Conservation (phyloP, 1,140 invertebrate species). For the Conopomorpha cramerella region DNA sequence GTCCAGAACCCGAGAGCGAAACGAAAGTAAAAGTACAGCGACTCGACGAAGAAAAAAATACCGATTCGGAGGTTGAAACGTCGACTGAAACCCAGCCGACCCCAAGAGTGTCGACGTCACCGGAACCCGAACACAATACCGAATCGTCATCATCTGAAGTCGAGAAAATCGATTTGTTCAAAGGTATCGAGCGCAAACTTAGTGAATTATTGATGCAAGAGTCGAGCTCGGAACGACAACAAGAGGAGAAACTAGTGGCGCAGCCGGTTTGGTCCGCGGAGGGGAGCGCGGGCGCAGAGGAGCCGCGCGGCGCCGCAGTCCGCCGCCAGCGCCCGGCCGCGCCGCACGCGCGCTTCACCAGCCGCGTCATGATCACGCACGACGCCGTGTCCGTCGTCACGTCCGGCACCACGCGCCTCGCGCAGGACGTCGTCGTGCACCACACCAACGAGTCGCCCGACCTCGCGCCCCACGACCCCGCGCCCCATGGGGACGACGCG, state of each 20-base stretch:
- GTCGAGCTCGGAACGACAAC: slow-evolving; percentile 44
- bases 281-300: slow-evolving; percentile 57
- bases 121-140: slow-evolving; percentile 22
- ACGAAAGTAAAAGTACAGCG: slow-evolving; percentile 46
- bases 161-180: slow-evolving; percentile 56
- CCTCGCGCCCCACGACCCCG: slow-evolving; percentile 36
- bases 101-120: slow-evolving; percentile 23
- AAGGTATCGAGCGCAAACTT: slow-evolving; percentile 58
- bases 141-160: slow-evolving; percentile 12
- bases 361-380: slow-evolving; percentile 85
- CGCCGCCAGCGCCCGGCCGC: slow-evolving; percentile 55
- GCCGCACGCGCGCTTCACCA: slow-evolving; percentile 75
- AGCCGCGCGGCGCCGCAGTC: slow-evolving; percentile 46
- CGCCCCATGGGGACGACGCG: slow-evolving; percentile 24
- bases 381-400: slow-evolving; percentile 74
- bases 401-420: slow-evolving; percentile 71
- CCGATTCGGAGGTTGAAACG: too few species aligned
- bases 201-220: slow-evolving; percentile 61
- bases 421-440: slow-evolving; percentile 63
- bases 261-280: slow-evolving; percentile 49
- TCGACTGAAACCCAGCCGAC: slow-evolving; percentile 13
- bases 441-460: slow-evolving; percentile 60
- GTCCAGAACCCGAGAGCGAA: slow-evolving; percentile 31
- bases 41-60: too few species aligned
- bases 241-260: slow-evolving; percentile 53